Percentiles rank a stretch among this genome's conserved stretches.
Conservation (phyloP, 2,113 vertebrate genomes). For the Macroglossus sobrinus region DNA sequence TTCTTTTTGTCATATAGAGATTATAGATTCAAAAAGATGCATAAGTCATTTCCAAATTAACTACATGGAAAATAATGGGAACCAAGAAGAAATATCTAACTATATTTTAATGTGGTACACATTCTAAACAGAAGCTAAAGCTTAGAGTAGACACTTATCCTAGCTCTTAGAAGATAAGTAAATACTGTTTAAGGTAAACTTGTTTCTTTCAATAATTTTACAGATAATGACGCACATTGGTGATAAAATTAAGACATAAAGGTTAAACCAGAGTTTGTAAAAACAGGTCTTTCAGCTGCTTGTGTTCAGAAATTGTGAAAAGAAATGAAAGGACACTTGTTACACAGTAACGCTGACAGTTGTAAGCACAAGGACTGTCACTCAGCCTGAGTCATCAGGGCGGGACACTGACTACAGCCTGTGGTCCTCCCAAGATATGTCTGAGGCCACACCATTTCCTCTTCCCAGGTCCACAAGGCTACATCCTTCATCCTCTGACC, state of each 20-base stretch:
- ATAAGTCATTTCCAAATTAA: background rate
- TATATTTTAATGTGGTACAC: background rate
- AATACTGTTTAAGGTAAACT: background rate
- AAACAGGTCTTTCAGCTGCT: background rate
- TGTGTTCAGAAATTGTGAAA: background rate
- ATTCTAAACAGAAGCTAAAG: background rate
- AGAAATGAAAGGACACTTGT: background rate
- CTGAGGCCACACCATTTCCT: background rate
- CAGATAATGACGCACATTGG: background rate
- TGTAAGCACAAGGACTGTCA: background rate
- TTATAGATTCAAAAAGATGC: background rate
- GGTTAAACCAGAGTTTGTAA: background rate
- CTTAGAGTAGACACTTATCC: background rate
- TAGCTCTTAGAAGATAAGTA: background rate
- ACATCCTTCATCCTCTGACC: background rate
- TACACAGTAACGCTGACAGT: background rate
- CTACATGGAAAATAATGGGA: background rate
- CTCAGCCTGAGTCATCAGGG: background rate
- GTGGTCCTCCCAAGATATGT: background rate
- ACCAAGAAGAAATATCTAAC: background rate
- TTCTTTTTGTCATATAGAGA: background rate
- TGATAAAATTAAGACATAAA: background rate
- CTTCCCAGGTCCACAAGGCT: background rate
- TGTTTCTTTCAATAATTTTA: background rate
- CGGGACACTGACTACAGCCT: too few relatives aligned